Conservation (phyloP, 1,140 invertebrate species). For the Dendroctonus valens region DNA sequence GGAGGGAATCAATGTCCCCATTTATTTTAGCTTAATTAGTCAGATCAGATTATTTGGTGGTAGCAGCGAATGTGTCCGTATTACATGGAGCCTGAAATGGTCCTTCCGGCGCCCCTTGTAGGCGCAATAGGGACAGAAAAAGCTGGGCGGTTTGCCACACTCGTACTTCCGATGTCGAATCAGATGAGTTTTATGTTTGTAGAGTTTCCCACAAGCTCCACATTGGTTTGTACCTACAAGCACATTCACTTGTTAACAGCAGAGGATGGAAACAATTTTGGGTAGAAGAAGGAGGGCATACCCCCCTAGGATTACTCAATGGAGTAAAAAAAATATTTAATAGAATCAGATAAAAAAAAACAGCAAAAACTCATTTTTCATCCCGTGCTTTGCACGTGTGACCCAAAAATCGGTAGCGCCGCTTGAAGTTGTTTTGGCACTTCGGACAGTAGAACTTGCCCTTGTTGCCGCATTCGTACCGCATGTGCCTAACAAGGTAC, state of each 20-base stretch:
- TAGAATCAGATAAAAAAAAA: not conserved
- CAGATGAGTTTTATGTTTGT: constrained; percentile 35
- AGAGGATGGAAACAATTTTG: not conserved
- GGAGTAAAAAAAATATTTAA: not conserved
- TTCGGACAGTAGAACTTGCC: constrained; percentile 13
- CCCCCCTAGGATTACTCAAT: too few species aligned
- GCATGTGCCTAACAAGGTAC: not conserved
- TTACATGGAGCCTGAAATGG: constrained; percentile 34
- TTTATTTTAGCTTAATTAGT: not conserved
- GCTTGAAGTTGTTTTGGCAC: constrained; percentile 10
- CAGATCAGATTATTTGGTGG: not conserved
- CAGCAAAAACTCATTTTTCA: not conserved
- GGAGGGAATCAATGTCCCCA: too few species aligned
- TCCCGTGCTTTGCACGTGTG: constrained; percentile 2
- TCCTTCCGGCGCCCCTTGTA: constrained; percentile 31
- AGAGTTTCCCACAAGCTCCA: constrained; percentile 32
- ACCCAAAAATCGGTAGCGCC: constrained; percentile 7
- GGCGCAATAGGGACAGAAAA: constrained; percentile 49
- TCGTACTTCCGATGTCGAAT: constrained; percentile 35
- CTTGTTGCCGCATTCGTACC: constrained; percentile 12
- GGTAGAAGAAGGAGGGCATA: not conserved
- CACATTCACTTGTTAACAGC: not conserved
- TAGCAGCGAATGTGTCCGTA: constrained; percentile 28
- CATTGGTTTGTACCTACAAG: constrained; percentile 20
- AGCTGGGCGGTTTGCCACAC: constrained; percentile 48